Conservation (phyloP, 2,888 invertebrate genomes). For the Erannis defoliaria region DNA sequence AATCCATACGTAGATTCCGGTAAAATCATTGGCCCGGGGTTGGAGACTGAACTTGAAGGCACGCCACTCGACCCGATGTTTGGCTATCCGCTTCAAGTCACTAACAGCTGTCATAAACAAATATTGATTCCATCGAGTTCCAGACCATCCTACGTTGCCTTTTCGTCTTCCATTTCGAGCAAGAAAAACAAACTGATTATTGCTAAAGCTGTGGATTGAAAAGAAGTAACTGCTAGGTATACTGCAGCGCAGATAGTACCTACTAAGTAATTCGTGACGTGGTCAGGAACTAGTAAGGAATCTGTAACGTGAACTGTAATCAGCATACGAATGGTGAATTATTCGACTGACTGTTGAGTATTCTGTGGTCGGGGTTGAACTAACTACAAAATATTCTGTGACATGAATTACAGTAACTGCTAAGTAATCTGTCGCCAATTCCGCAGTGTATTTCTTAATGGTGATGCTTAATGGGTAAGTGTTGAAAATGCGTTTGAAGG, state of each 20-base stretch:
- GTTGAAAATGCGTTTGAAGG: conserved; percentile 17
- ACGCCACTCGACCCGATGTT: too few relatives aligned
- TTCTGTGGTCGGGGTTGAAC: neutral
- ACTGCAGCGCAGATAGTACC: neutral
- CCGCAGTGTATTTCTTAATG: conserved; percentile 8
- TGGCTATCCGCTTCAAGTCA: too few relatives aligned
- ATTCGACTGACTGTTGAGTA: neutral
- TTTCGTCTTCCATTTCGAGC: too few relatives aligned
- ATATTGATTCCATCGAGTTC: too few relatives aligned
- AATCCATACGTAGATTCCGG: too few relatives aligned
- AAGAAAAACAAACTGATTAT: too few relatives aligned
- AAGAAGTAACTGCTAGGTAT: neutral
- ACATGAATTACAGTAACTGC: neutral
- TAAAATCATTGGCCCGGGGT: too few relatives aligned
- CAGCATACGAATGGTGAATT: neutral
- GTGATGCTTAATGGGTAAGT: conserved; percentile 9
- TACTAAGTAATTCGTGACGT: neutral
- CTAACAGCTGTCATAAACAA: too few relatives aligned
- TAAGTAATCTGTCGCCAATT: conserved; percentile 1
- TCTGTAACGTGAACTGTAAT: neutral
- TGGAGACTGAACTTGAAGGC: too few relatives aligned
- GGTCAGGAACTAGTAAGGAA: neutral
- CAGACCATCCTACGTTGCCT: too few relatives aligned
- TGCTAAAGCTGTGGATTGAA: too few relatives aligned
- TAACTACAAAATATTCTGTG: neutral